These are phyloP conservation scores for Koerneria pararmatus DNA, from an alignment of 2,888 invertebrate species.

Conservation along the genomic window DNA sequence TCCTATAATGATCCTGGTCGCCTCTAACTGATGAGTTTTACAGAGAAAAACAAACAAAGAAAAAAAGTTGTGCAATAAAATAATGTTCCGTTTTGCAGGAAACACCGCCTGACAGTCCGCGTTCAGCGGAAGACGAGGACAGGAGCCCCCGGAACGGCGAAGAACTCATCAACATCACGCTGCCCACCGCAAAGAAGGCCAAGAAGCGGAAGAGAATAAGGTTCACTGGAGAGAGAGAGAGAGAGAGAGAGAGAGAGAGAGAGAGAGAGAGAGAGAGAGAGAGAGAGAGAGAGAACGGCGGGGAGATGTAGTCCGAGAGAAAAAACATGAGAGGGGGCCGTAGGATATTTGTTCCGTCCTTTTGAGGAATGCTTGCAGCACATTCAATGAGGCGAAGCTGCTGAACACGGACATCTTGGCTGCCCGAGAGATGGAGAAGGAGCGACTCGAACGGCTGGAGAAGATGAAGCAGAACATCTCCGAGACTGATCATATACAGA, in stretches of 20 bases:
- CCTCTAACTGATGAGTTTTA: too few relatives aligned
- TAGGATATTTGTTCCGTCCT: background rate
- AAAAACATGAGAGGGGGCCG: background rate
- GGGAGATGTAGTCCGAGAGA: background rate
- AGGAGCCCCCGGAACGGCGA: too few relatives aligned
- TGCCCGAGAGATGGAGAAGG: constrained; percentile 39
- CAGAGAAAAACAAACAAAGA: too few relatives aligned
- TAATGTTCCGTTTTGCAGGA: too few relatives aligned
- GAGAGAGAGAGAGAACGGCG: too few relatives aligned
- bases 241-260: background rate
- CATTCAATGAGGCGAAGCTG: constrained; percentile 28
- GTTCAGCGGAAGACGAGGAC: too few relatives aligned
- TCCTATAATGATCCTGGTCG: too few relatives aligned
- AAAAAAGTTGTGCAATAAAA: too few relatives aligned
- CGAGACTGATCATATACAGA: constrained; percentile 11
- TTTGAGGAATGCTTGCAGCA: constrained; percentile 28
- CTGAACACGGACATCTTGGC: constrained; percentile 27
- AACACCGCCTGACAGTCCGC: too few relatives aligned
- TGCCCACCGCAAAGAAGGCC: constrained; percentile 24
- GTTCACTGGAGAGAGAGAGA: constrained; percentile 13
- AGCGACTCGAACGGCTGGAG: constrained; percentile 42
- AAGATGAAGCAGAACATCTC: constrained; percentile 25
- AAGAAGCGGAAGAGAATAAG: constrained; percentile 33
- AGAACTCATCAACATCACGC: background rate
- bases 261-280: background rate